A percentile compares a stretch with the other conserved stretches of the same genome.
Conservation (phyloP, 2,113 vertebrate genomes). For the Micromys minutus region DNA sequence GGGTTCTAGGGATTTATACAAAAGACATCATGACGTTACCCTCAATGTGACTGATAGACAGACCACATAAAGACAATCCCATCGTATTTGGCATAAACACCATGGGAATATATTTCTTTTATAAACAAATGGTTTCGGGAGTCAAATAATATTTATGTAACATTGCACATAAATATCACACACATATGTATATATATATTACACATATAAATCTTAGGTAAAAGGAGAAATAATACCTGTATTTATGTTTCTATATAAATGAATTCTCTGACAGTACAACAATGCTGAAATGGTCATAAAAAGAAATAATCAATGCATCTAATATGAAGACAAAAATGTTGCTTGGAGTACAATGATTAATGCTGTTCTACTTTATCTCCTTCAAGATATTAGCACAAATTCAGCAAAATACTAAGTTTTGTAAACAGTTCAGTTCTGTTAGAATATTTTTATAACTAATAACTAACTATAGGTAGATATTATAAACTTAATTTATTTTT, state of each 20-base stretch:
- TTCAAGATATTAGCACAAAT: too few species aligned
- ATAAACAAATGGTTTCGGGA: background rate
- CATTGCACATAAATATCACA: background rate
- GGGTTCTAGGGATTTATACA: background rate
- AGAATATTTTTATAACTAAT: too few species aligned
- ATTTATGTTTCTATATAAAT: background rate
- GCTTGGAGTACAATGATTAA: too few species aligned
- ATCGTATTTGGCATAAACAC: background rate
- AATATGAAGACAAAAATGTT: too few species aligned
- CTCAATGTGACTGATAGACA: background rate
- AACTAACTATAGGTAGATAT: too few species aligned
- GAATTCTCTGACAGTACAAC: background rate
- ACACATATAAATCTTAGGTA: background rate
- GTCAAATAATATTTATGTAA: background rate
- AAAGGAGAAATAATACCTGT: background rate
- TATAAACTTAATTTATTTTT: too few species aligned
- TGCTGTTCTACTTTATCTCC: too few species aligned
- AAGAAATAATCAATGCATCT: too few species aligned
- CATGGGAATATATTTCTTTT: background rate
- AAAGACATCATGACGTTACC: background rate
- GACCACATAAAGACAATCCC: background rate
- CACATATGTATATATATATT: too few species aligned
- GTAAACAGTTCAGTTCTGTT: too few species aligned
- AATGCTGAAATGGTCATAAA: background rate
- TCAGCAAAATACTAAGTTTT: too few species aligned